phyloP scores from a whole-genome alignment of 2,113 vertebrate genomes.

The Fukomys damarensis region DNA sequence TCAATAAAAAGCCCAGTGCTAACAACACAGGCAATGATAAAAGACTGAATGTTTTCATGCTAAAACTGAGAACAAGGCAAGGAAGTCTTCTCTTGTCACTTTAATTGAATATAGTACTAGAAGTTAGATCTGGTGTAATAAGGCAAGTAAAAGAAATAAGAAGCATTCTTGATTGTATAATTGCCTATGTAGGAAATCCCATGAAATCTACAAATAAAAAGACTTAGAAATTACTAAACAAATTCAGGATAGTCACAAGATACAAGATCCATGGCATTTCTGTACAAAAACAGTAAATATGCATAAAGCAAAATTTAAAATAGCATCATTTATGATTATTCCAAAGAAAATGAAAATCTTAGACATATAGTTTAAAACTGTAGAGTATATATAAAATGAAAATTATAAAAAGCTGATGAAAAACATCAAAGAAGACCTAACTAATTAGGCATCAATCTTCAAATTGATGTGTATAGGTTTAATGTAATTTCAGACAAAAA shows the following conservation, averaged over 20 bases:
- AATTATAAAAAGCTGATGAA: not conserved
- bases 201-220: not conserved
- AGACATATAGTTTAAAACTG: not conserved
- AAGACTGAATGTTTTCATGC: not conserved
- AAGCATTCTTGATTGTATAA: not conserved
- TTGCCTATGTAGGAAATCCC: not conserved
- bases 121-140: not conserved
- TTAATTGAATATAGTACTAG: not conserved
- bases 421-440: constrained; percentile 1
- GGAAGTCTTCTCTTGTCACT: not conserved
- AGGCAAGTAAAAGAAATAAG: constrained; percentile 16
- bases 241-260: not conserved
- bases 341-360: not conserved
- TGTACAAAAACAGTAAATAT: not conserved
- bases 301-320: not conserved
- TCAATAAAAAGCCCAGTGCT: not conserved
- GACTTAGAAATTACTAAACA: not conserved
- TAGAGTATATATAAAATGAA: not conserved
- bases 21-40: not conserved
- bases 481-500: not conserved
- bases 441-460: not conserved
- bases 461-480: not conserved
- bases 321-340: not conserved
- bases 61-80: not conserved
- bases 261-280: not conserved